phyloP scores from a whole-genome alignment of 2,113 vertebrate species.

The Engystomops pustulosus region DNA sequence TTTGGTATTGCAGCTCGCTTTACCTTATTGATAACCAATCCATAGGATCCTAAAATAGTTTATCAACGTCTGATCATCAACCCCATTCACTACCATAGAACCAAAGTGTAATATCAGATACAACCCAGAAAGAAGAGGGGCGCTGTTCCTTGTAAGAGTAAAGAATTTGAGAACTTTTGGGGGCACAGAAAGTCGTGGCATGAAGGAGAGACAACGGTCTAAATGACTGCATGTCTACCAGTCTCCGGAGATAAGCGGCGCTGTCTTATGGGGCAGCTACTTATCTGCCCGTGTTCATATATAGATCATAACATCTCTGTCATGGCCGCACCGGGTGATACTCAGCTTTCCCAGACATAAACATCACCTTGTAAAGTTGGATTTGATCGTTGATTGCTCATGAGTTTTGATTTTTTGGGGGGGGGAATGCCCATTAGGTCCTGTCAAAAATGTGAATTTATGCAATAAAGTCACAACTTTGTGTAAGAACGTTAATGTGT shows the following conservation, averaged over 20 bases:
- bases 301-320: not conserved
- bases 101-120: too few species aligned
- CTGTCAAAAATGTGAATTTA: not conserved
- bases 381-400: not conserved
- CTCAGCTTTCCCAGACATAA: not conserved
- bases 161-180: too few species aligned
- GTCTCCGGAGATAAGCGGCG: not conserved
- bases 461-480: not conserved
- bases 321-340: not conserved
- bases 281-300: not conserved
- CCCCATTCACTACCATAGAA: too few species aligned
- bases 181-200: too few species aligned
- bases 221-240: too few species aligned
- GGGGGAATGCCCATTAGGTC: not conserved
- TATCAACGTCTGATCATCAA: too few species aligned
- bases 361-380: not conserved
- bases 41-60: too few species aligned
- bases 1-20: not conserved
- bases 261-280: not conserved
- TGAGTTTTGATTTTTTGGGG: not conserved
- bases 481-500: too few species aligned
- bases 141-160: too few species aligned
- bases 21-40: not conserved
- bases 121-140: too few species aligned
- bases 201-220: too few species aligned